Percentiles rank a stretch among this genome's conserved stretches.
These are phyloP conservation scores for Pangasianodon hypophthalmus DNA, from an alignment of 2,113 vertebrate genomes.

Conservation along the genomic window DNA sequence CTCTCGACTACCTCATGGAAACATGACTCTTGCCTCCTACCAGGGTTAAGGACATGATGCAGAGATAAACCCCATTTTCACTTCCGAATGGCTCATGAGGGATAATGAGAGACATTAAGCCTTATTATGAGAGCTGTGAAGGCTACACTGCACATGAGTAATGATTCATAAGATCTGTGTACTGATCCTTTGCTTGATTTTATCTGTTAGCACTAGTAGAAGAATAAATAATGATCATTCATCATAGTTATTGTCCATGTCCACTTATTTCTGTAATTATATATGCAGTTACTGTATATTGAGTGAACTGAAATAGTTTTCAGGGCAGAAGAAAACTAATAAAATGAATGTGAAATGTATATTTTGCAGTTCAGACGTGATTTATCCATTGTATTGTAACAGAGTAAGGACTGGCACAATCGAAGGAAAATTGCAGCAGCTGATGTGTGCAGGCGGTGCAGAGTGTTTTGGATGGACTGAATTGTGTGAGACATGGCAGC, in stretches of 20 bases:
- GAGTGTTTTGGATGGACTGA: constrained; percentile 10
- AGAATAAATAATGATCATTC: not conserved
- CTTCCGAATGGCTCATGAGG: constrained; percentile 26
- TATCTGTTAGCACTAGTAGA: not conserved
- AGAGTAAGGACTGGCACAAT: not conserved
- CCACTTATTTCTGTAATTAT: not conserved
- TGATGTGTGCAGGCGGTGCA: constrained; percentile 15
- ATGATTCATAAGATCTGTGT: constrained; percentile 10
- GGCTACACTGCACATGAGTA: not conserved
- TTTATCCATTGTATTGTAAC: not conserved
- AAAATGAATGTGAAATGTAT: not conserved
- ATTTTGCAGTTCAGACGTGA: not conserved
- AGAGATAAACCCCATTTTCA: constrained; percentile 29
- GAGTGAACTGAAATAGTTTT: not conserved
- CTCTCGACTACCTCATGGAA: not conserved
- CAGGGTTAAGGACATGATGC: constrained; percentile 30
- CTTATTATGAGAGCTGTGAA: constrained; percentile 5
- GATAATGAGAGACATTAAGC: constrained; percentile 33
- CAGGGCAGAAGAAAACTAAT: not conserved
- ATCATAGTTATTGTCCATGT: not conserved
- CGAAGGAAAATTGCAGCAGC: not conserved
- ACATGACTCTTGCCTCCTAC: constrained; percentile 7
- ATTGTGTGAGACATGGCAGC: constrained; percentile 21
- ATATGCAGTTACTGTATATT: not conserved
- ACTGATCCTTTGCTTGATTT: not conserved